phyloP scores from a whole-genome alignment of 2,113 vertebrate genomes.

The Lates calcarifer region DNA sequence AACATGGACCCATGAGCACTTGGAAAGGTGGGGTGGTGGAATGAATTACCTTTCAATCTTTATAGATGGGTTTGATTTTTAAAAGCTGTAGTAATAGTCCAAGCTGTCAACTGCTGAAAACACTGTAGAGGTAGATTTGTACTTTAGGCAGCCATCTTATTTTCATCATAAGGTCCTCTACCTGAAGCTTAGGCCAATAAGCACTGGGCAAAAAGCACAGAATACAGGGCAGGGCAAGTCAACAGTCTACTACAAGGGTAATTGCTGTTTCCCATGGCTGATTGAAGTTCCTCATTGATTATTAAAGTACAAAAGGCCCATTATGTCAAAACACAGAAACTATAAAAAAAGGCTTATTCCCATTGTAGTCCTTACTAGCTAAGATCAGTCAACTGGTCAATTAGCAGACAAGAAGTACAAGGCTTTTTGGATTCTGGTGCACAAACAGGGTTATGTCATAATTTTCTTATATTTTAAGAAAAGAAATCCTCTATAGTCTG shows the following conservation, averaged over 20 bases:
- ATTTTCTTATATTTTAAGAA: not conserved
- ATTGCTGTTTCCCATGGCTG: conserved; percentile 7
- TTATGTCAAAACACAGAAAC: conserved; percentile 13
- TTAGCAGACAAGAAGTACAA: conserved; percentile 19
- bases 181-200: not conserved
- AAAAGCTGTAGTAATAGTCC: not conserved
- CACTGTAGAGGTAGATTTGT: not conserved
- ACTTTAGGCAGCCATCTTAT: not conserved
- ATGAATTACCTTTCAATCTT: not conserved
- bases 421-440: not conserved
- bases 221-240: not conserved
- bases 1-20: not conserved
- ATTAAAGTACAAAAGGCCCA: conserved; percentile 7
- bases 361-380: conserved; percentile 9
- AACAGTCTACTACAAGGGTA: conserved; percentile 16
- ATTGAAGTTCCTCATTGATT: conserved; percentile 25
- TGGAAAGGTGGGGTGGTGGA: not conserved
- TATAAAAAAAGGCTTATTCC: conserved; percentile 11
- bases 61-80: conserved; percentile 2
- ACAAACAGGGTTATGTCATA: not conserved
- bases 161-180: not conserved
- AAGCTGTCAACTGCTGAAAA: not conserved
- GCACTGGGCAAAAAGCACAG: not conserved
- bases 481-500: not conserved
- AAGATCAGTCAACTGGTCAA: conserved; percentile 2